A percentile compares a stretch with the other conserved stretches of the same genome.
These are phyloP conservation scores for Sphaerodactylus townsendi DNA, from an alignment of 2,113 vertebrate genomes.

Conservation along the genomic window DNA sequence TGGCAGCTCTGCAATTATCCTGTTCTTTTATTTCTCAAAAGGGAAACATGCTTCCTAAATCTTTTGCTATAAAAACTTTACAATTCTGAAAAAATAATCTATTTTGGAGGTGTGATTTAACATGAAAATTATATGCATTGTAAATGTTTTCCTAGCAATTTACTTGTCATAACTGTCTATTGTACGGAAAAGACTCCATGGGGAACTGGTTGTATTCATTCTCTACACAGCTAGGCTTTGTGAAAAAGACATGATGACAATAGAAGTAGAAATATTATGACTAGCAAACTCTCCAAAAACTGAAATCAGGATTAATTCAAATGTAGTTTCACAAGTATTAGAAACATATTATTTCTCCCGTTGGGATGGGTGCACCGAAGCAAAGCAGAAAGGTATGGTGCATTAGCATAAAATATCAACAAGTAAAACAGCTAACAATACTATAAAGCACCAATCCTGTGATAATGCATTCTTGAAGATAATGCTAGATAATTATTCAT, in stretches of 20 bases:
- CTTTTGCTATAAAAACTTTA: conserved; percentile 57
- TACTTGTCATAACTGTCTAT: conserved; percentile 68
- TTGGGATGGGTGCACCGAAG: not conserved
- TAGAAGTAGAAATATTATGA: conserved; percentile 70
- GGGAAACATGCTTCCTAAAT: conserved; percentile 36
- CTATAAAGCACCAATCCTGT: not conserved
- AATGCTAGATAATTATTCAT: not conserved
- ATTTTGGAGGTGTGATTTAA: conserved; percentile 63
- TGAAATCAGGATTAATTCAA: conserved; percentile 50
- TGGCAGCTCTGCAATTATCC: conserved; percentile 42
- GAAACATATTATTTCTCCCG: not conserved
- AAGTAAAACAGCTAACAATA: not conserved
- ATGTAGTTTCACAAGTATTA: conserved; percentile 16
- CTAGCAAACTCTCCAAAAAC: conserved; percentile 45
- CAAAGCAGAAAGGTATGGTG: rapidly evolving
- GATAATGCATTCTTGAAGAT: not conserved
- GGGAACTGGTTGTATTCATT: conserved; percentile 57
- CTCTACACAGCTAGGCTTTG: conserved; percentile 53
- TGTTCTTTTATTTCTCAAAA: conserved; percentile 63
- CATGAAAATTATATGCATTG: conserved; percentile 66
- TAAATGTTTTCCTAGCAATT: conserved; percentile 72
- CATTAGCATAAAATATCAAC: conserved; percentile 1
- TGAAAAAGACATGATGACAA: conserved; percentile 59
- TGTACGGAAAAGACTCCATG: conserved; percentile 46
- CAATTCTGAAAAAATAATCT: conserved; percentile 35